Evolutionary conservation across 1,140 invertebrate species (phyloP), one percentile per base, ranked within the genome.

Genomic region (Cotesia typhae): DNA sequence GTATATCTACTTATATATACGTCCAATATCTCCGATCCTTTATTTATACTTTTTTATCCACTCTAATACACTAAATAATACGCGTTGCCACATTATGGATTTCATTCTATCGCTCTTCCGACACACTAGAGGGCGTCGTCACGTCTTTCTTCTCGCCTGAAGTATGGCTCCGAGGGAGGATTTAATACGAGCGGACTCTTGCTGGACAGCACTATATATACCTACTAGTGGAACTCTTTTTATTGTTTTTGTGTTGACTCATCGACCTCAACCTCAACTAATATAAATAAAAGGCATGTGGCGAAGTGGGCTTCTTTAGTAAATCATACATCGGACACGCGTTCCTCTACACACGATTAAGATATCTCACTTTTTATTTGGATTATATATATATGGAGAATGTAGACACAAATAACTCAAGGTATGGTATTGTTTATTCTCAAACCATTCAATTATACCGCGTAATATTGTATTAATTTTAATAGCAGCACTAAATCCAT

Each of bases 1-100:
- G 14, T 14, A 14, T 14, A 14, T 14, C 14, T 14, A 14, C 14
- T 14, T 14, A 14, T 14, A 14, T 59, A 37, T 41, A 65, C 28
- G 72, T 57, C 65, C 57, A 52, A 72, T 76, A 70, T 72, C 61
- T 73, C 71, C 68, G 67, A 75, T 52, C 71, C 64, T 63, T 75
- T 67, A 67, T 35, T 63, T 67, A 68, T 78, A 47, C 5, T 75
- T 67, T 76, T 78, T 76, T 28, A 57, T 57, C 14, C 41, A 47
- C 5, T 47, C 41, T 7, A 47, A 10, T 47, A 47, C 10, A 47
- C 41, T 47, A 47, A 47, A 47, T 47, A 47, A 47, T 47, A 47
- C 41, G 41, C 41, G 41, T 60, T 41, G 35, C 51, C 37, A 76
- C 76, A 66, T 73, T 72, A 76, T 72, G 73, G 66, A 66, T 67